A percentile compares a stretch with the other conserved stretches of the same genome.
Conservation (phyloP, 2,113 vertebrate species). For the Melospiza georgiana region DNA sequence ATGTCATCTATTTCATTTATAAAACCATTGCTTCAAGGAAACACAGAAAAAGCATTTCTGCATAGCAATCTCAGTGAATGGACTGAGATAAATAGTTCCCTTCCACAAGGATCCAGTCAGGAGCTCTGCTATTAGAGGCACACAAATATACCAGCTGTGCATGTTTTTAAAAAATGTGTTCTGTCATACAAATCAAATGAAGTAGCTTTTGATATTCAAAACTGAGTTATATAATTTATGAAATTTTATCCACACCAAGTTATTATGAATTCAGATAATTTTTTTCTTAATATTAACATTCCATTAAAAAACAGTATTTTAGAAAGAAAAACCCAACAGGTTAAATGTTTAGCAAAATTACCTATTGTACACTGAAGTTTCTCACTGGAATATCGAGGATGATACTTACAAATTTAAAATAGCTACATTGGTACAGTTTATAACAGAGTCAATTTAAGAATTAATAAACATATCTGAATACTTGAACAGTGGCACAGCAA, state of each 20-base stretch:
- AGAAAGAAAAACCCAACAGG: background rate
- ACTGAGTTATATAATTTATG: background rate
- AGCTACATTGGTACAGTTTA: background rate
- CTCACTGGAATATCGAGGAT: background rate
- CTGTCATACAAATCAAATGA: background rate
- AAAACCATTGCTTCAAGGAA: background rate
- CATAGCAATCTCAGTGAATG: background rate
- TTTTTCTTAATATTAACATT: background rate
- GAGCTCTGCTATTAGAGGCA: background rate
- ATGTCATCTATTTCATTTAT: background rate
- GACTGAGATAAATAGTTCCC: background rate
- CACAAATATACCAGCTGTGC: background rate
- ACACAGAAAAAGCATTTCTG: slow-evolving; percentile 13
- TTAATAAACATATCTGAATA: background rate
- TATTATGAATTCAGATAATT: background rate
- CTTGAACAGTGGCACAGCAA: background rate
- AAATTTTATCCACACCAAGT: background rate
- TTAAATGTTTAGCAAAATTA: background rate
- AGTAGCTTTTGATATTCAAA: background rate
- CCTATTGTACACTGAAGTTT: background rate
- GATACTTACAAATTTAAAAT: background rate
- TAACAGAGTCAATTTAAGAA: background rate
- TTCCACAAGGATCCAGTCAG: background rate
- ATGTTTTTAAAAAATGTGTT: background rate
- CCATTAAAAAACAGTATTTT: background rate